Evolutionary conservation across 2,888 invertebrate genomes (phyloP).

Genomic region (Acrocyrtus sp.): DNA sequence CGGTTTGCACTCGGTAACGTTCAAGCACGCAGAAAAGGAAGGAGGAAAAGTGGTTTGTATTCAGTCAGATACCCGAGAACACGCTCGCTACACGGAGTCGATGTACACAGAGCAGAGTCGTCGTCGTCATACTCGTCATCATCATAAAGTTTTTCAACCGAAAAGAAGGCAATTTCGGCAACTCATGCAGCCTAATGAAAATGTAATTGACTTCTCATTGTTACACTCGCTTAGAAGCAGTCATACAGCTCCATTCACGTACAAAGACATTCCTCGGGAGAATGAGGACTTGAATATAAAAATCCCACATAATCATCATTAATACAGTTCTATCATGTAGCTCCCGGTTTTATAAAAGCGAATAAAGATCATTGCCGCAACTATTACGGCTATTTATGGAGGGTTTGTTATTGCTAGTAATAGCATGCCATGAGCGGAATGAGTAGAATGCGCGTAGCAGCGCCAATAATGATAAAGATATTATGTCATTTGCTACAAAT

Average conservation of each 20-base stretch:
- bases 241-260: conserved; percentile 34
- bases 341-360: conserved; percentile 31
- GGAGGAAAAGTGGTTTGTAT: too few species aligned
- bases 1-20: too few species aligned
- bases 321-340: conserved; percentile 57
- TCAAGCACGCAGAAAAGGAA: too few species aligned
- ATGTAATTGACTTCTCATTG: conserved; percentile 63
- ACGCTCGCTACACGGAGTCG: too few species aligned
- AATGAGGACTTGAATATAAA: too few species aligned
- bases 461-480: too few species aligned
- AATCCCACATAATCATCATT: conserved; percentile 57
- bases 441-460: not conserved
- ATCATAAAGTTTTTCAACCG: not conserved
- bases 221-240: conserved; percentile 54
- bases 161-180: conserved; percentile 48
- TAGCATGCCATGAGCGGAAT: not conserved
- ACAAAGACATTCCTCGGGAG: too few species aligned
- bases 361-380: conserved; percentile 46
- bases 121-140: conserved; percentile 6
- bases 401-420: conserved; percentile 5
- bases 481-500: too few species aligned
- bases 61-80: too few species aligned
- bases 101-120: too few species aligned
- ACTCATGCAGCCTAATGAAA: conserved; percentile 63
- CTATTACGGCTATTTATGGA: conserved; percentile 25